Evolutionary conservation across 2,888 invertebrate species (phyloP).

Genomic region (Epinotia nisella): DNA sequence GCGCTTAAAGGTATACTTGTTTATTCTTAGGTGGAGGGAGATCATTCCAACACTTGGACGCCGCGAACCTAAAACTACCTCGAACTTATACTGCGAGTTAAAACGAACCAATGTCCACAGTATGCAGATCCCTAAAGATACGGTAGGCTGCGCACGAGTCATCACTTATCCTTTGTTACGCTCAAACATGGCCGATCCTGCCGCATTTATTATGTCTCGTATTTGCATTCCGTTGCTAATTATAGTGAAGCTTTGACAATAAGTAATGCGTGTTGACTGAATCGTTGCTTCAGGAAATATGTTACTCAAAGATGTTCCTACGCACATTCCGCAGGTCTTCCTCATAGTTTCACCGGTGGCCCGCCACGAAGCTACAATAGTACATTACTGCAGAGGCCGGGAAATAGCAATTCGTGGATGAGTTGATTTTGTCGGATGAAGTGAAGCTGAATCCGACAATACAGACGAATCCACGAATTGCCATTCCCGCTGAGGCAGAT

Average conservation of each 20-base stretch:
- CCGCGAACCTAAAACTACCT: too few species aligned
- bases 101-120: neutral
- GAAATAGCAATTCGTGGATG: too few species aligned
- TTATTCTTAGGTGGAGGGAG: too few species aligned
- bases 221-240: conserved; percentile 19
- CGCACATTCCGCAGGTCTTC: neutral
- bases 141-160: conserved; percentile 30
- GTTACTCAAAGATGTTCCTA: neutral
- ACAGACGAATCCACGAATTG: too few species aligned
- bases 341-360: neutral
- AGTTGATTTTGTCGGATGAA: too few species aligned
- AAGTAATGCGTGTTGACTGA: neutral
- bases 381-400: too few species aligned
- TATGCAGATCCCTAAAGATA: conserved; percentile 3
- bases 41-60: too few species aligned
- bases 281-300: neutral
- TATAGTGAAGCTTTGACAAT: neutral
- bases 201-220: conserved; percentile 1
- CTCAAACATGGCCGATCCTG: conserved; percentile 14
- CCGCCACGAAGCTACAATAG: too few species aligned
- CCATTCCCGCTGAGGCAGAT: too few species aligned
- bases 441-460: too few species aligned
- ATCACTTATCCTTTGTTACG: conserved; percentile 32
- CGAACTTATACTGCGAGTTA: too few species aligned
- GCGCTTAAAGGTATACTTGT: too few species aligned